These are phyloP conservation scores for Hyalella azteca DNA, from an alignment of 2,888 invertebrate genomes.

Conservation along the genomic window DNA sequence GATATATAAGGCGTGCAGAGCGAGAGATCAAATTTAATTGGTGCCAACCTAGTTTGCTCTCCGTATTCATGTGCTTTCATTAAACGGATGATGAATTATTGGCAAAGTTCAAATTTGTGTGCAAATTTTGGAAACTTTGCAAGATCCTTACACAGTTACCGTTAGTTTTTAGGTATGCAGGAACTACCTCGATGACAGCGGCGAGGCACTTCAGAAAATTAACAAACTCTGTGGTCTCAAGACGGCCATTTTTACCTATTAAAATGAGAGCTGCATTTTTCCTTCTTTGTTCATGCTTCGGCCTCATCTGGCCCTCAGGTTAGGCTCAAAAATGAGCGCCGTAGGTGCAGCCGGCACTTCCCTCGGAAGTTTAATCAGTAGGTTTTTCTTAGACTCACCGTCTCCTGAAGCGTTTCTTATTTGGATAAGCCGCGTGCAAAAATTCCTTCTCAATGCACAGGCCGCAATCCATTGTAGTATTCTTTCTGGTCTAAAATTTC, in stretches of 20 bases:
- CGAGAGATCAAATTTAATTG: no score
- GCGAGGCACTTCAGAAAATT: no score
- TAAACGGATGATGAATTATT: no score
- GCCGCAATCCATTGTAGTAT: background rate
- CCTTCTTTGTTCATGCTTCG: background rate
- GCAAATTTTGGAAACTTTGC: no score
- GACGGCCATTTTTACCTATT: background rate
- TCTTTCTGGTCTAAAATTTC: background rate
- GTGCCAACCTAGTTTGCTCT: no score
- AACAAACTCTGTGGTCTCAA: background rate
- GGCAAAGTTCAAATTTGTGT: no score
- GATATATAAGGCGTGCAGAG: no score
- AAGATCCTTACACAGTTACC: no score
- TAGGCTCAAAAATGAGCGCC: background rate
- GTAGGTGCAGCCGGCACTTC: constrained; percentile 15
- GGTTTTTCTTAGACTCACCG: background rate
- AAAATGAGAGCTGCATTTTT: background rate
- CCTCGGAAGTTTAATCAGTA: constrained; percentile 5
- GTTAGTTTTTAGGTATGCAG: no score
- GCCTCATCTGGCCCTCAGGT: background rate
- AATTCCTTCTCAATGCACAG: background rate
- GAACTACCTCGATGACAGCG: no score
- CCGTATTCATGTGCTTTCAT: no score
- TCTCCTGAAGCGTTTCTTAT: background rate
- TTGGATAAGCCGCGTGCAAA: background rate